These are phyloP conservation scores for Sparus aurata DNA, from an alignment of 2,797 vertebrate genomes.

Conservation along the genomic window DNA sequence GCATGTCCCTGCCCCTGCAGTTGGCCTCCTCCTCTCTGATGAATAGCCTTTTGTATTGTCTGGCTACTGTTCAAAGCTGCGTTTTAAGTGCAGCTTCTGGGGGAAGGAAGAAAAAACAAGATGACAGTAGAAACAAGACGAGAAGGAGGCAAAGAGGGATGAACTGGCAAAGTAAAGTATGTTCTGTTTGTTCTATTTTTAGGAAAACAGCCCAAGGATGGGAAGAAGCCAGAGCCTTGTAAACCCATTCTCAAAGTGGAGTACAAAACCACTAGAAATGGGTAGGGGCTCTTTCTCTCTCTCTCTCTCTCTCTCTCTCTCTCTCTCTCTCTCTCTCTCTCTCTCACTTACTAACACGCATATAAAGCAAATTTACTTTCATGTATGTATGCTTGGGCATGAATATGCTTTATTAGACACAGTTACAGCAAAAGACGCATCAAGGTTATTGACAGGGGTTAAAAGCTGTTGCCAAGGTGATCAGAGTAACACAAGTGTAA, in stretches of 20 bases:
- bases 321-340: not conserved
- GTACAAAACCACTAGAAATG: slow-evolving; percentile 96
- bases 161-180: slow-evolving; percentile 66
- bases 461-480: slow-evolving; percentile 4
- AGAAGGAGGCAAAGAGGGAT: slow-evolving; percentile 42
- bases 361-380: no score
- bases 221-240: slow-evolving; percentile 99
- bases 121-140: slow-evolving; percentile 47
- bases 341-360: not conserved
- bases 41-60: slow-evolving; percentile 52
- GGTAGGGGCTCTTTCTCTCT: slow-evolving; percentile 85
- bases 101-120: not conserved
- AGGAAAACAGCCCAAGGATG: slow-evolving; percentile 99
- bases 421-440: slow-evolving; percentile 15
- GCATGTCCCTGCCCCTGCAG: slow-evolving; percentile 44
- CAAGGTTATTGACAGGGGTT: slow-evolving; percentile 11
- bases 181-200: slow-evolving; percentile 81
- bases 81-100: slow-evolving; percentile 61
- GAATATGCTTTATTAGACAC: slow-evolving; percentile 20
- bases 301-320: slow-evolving; percentile 1
- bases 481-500: not conserved
- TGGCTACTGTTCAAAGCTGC: slow-evolving; percentile 47
- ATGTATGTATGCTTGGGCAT: not conserved
- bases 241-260: slow-evolving; percentile 99
- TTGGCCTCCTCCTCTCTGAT: slow-evolving; percentile 59